Evolutionary conservation across 2,113 vertebrate genomes (phyloP), one percentile per base, ranked within the genome.

Genomic region (Vimba vimba): DNA sequence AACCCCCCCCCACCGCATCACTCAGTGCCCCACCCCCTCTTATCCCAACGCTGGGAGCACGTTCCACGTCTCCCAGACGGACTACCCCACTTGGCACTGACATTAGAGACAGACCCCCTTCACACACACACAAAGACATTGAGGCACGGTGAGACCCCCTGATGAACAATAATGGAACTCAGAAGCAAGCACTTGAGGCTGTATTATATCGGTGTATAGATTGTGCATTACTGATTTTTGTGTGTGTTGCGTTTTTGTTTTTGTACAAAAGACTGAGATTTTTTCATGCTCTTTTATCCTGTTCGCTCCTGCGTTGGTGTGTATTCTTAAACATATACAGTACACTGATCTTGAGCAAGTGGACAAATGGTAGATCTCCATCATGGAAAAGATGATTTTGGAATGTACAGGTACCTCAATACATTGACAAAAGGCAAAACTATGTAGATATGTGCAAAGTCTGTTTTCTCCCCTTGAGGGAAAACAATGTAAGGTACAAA

Each of bases 11-110:
- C 71, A 97, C 97, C 0, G 97, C 97, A 1, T 98, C 97, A 25
- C 95, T 99, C 81, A 99, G 98, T 27, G 98, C 97, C 19, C 98
- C 98, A 0, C 97, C 98, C 0, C 98, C 98, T 0, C 97, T 99
- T 75, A 98, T 99, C 91, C 97, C 98, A 36, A 96, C 97, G 0
- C 88, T 98, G 93, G 97, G 97, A 25, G 95, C 95, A 50, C 95
- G 97, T 82, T 95, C 97, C 0, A 95, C 94, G 68, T 99, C 97
- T 7, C 97, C 97, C 62, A 92, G 97, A 91, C 97, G 97, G 97
- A 99, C 98, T 96, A 98, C 97, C 11, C 96, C 98, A 89, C 91
- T 98, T 94, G 93, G 95, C 0, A 87, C 97, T 79, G 98, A 99
- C 92, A 96, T 98, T 88, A 95, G 97, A 92, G 98, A 99, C 94